Evolutionary conservation across 2,888 invertebrate species (phyloP), one percentile per base, ranked within the genome.

Genomic region (Hybos culiciformis): DNA sequence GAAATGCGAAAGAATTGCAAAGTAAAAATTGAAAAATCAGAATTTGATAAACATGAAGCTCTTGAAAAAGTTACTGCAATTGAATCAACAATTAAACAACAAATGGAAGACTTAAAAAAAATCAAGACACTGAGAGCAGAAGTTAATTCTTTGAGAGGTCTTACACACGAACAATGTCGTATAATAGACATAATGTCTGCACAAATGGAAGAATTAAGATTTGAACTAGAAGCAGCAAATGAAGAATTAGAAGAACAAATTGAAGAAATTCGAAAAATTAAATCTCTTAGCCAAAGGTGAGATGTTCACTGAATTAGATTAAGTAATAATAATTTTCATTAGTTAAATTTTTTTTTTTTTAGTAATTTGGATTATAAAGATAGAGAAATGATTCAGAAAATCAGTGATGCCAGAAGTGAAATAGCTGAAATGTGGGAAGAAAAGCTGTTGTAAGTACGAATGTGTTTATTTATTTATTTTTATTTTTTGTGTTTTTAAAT

Each of bases 1-100:
- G 81, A 83, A 60, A 73, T 84, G 53, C 81, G 84, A 66, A 76
- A 76, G 52, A 68, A 71, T 8, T 80, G 81, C 44, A 74, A 84
- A 51, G 71, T 72, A 50, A 71, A 72, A 52, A 50, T 75, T 19
- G 72, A 73, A 48, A 79, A 80, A 23, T 74, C 75, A 38, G 77
- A 77, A 51, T 71, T 67, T 50, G 68, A 67, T 37, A 72, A 75
- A 36, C 71, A 69, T 44, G 72, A 73, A 65, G 73, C 74, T 24
- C 38, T 68, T 9, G 62, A 67, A 47, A 65, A 68, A 47, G 57
- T 58, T 8, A 53, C 56, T 32, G 21, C 11, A 21, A 14, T 36
- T 8, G 36, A 36, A 17, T 17, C 17, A 17, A 32, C 15, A 3
- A 9, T 32, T 15, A 32, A 32, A 17, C 3, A 2, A 17, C 15